Evolutionary conservation across 2,888 invertebrate species (phyloP).

Genomic region (Tipula confusa): DNA sequence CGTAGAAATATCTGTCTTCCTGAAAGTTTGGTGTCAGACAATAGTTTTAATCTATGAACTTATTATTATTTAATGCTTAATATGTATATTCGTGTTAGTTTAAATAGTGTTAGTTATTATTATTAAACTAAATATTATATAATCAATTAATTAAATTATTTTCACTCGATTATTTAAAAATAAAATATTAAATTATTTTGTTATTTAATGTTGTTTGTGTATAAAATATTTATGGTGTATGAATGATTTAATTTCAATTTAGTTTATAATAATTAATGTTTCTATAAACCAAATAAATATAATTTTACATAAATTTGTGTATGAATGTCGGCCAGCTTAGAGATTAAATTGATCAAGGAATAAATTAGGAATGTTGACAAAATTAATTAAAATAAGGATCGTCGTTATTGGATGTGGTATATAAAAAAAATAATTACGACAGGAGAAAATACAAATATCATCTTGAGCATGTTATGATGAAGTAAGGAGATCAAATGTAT

Average conservation of each 20-base stretch:
- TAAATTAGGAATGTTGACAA: neutral
- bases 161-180: neutral
- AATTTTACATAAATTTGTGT: neutral
- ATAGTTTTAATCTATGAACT: neutral
- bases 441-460: neutral
- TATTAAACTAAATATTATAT: neutral
- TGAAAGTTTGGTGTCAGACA: neutral
- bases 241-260: neutral
- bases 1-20: neutral
- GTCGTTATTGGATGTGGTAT: neutral
- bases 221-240: neutral
- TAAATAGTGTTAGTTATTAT: neutral
- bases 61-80: neutral
- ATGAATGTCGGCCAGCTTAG: neutral
- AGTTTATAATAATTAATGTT: neutral
- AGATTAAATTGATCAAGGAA: neutral
- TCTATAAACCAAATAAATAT: neutral
- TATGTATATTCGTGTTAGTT: neutral
- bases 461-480: neutral
- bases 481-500: neutral
- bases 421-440: neutral
- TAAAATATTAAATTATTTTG: neutral
- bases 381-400: neutral
- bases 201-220: neutral
- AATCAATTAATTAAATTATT: neutral